phyloP scores from a whole-genome alignment of 35 echinoderm and acorn worm species.

The Hemicentrotus pulcherrimus region DNA sequence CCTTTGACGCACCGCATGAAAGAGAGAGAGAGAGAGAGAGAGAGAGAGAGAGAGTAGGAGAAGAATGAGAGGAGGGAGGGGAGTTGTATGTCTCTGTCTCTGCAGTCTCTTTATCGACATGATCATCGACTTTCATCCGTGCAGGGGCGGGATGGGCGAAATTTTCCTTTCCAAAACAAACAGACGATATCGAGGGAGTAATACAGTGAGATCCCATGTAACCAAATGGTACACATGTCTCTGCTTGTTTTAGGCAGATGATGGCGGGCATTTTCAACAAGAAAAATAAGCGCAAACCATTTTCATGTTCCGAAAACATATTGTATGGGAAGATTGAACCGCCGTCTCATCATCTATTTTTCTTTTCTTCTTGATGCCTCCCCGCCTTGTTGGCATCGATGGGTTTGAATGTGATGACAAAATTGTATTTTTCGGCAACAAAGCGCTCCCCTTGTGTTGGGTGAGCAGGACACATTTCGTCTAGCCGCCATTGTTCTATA shows the following conservation, averaged over 20 bases:
- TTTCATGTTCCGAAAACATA: not conserved
- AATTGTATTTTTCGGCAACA: not conserved
- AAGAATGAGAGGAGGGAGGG: not conserved
- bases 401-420: not conserved
- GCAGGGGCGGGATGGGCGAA: not conserved
- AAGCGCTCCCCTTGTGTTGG: not conserved
- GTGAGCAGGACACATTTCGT: not conserved
- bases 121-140: not conserved
- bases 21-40: not conserved
- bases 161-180: not conserved
- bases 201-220: not conserved
- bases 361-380: not conserved
- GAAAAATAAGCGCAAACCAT: not conserved
- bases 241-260: slow-evolving; percentile 33
- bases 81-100: not conserved
- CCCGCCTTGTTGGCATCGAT: not conserved
- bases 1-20: not conserved
- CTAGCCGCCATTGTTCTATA: not conserved
- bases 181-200: not conserved
- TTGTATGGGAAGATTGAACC: not conserved
- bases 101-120: not conserved
- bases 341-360: not conserved
- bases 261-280: not conserved
- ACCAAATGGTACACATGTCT: slow-evolving; percentile 10
- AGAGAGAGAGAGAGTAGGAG: not conserved